Percentiles rank a stretch among this genome's conserved stretches.
phyloP scores from a whole-genome alignment of 1,140 invertebrate genomes.

The Dreissena rostriformis region DNA sequence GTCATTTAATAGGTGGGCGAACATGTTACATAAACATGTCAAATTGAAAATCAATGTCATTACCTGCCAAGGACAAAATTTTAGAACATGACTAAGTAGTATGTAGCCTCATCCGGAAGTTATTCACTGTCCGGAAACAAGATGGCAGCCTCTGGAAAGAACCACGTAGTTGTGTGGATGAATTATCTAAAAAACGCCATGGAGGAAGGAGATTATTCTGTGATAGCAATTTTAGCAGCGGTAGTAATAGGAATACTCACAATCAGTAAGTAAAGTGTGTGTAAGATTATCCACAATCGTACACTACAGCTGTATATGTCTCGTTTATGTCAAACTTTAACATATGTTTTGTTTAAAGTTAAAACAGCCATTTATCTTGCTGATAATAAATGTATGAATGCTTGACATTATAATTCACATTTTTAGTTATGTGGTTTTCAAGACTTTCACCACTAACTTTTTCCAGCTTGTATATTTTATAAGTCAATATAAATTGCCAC shows the following conservation, averaged over 20 bases:
- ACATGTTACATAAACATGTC: too few relatives aligned
- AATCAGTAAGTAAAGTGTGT: constrained; percentile 16
- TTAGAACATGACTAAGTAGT: not conserved
- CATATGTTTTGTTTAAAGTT: not conserved
- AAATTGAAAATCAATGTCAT: too few relatives aligned
- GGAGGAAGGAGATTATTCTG: constrained; percentile 35
- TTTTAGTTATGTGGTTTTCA: too few relatives aligned
- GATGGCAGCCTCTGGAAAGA: constrained; percentile 31
- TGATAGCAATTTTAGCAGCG: constrained; percentile 24
- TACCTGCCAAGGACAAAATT: too few relatives aligned
- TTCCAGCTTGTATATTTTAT: too few relatives aligned
- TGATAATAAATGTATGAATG: too few relatives aligned
- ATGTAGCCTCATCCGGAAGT: constrained; percentile 29
- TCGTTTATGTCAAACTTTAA: not conserved
- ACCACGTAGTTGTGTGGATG: constrained; percentile 52
- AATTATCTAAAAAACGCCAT: constrained; percentile 45
- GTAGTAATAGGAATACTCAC: constrained; percentile 25
- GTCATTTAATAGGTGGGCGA: too few relatives aligned
- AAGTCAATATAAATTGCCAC: too few relatives aligned
- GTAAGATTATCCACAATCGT: too few relatives aligned
- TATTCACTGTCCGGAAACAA: constrained; percentile 11
- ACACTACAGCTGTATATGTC: not conserved
- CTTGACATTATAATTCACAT: too few relatives aligned
- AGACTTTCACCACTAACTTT: too few relatives aligned
- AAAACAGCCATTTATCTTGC: too few relatives aligned